A percentile compares a stretch with the other conserved stretches of the same genome.
These are phyloP conservation scores for Pseudococcus jackbeardsleyi DNA, from an alignment of 2,888 invertebrate species.

Conservation along the genomic window DNA sequence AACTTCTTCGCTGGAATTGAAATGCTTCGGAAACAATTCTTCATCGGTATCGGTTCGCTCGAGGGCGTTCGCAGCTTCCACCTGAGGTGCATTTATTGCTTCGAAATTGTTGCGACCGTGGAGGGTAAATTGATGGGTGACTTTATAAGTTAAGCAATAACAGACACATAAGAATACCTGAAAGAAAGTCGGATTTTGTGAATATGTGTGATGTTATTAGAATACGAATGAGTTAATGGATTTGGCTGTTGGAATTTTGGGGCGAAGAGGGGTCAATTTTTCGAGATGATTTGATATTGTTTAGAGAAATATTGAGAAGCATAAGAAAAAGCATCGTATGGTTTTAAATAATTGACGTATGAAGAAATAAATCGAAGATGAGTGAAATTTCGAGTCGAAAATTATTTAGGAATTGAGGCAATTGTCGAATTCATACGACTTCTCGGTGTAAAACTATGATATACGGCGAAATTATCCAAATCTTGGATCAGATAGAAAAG, in stretches of 20 bases:
- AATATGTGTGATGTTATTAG: slow-evolving; percentile 12
- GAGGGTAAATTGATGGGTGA: slow-evolving; percentile 5
- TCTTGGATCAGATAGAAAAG: not conserved
- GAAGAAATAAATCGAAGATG: not conserved
- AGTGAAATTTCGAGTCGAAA: not conserved
- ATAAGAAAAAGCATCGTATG: no score
- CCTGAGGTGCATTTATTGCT: slow-evolving; percentile 27
- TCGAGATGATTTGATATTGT: not conserved
- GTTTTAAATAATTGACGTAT: not conserved
- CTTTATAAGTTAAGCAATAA: slow-evolving; percentile 45
- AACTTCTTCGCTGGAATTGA: slow-evolving; percentile 17
- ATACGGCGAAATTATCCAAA: not conserved
- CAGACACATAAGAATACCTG: slow-evolving; percentile 42
- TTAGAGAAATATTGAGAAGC: no score
- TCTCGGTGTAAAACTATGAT: not conserved
- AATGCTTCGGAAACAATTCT: not conserved
- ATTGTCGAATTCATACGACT: not conserved
- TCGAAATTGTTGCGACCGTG: slow-evolving; percentile 9
- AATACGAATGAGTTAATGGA: not conserved
- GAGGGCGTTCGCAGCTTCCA: slow-evolving; percentile 14
- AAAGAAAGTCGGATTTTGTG: not conserved
- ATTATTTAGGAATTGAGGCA: not conserved
- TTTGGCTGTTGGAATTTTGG: not conserved
- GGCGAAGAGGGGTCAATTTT: not conserved
- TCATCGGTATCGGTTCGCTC: slow-evolving; percentile 23